phyloP scores from a whole-genome alignment of 1,140 invertebrate genomes.

The fruit fly (Drosophila melanogaster) region DNA sequence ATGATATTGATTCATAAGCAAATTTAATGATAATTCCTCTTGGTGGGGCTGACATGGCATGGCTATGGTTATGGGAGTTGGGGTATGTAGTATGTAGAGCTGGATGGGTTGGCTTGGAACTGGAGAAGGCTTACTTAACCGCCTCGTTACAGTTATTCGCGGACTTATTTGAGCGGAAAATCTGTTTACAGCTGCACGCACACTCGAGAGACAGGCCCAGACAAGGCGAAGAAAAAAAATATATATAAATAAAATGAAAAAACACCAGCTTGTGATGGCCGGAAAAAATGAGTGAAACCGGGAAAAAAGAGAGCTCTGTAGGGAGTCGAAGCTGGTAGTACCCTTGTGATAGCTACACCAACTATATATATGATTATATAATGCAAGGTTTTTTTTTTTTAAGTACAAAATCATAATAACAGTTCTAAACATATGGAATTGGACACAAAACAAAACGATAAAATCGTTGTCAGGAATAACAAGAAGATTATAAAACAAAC shows the following conservation, averaged over 20 bases:
- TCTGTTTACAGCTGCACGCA: conserved; percentile 84
- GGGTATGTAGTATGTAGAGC: neutral
- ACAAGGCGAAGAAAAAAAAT: conserved; percentile 28
- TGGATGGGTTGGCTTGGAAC: conserved; percentile 7
- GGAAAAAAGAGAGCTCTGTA: neutral
- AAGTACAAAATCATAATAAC: no score
- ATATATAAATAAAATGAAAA: conserved; percentile 20
- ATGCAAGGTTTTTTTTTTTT: no score
- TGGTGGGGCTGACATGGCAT: conserved; percentile 4
- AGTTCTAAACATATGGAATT: no score
- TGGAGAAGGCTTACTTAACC: conserved; percentile 47
- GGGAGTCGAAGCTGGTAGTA: neutral
- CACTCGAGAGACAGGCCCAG: conserved; percentile 57
- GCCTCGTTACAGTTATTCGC: conserved; percentile 79
- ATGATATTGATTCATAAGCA: conserved; percentile 82
- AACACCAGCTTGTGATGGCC: conserved; percentile 5
- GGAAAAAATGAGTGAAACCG: conserved; percentile 27
- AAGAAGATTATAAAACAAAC: no score
- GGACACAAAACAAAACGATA: no score
- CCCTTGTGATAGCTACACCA: neutral
- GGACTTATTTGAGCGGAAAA: conserved; percentile 79
- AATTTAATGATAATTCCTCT: conserved; percentile 78
- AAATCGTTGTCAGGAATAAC: no score
- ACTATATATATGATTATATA: no score
- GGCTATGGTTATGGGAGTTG: conserved; percentile 7